These are phyloP conservation scores for Corvus cornix DNA, from an alignment of 2,113 vertebrate species.

Conservation along the genomic window DNA sequence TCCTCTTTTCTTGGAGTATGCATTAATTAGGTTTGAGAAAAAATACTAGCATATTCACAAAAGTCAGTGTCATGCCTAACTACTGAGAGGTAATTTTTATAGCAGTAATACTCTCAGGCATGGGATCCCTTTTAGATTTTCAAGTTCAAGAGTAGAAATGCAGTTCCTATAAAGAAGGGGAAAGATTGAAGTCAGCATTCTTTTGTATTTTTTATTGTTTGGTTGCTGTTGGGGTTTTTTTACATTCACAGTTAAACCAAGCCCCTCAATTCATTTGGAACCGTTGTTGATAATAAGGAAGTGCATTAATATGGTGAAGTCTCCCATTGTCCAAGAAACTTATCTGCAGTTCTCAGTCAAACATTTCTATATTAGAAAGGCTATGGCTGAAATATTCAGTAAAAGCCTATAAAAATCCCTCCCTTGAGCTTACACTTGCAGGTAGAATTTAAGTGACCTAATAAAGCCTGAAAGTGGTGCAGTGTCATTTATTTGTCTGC, in stretches of 20 bases:
- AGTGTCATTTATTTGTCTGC: slow-evolving; percentile 63
- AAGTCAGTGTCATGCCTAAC: neutral
- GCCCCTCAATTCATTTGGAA: neutral
- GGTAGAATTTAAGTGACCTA: slow-evolving; percentile 46
- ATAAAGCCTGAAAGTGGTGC: slow-evolving; percentile 39
- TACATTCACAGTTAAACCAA: neutral
- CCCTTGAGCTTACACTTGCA: neutral
- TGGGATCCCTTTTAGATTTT: neutral
- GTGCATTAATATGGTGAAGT: neutral
- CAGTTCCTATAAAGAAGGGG: neutral
- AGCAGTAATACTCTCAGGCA: neutral
- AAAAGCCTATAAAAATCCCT: slow-evolving; percentile 9
- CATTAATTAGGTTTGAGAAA: neutral
- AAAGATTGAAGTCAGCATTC: neutral
- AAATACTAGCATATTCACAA: neutral
- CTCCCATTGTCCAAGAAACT: neutral
- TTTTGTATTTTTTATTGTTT: neutral
- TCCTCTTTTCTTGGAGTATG: neutral
- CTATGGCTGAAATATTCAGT: neutral
- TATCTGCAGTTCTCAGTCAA: neutral
- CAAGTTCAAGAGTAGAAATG: neutral
- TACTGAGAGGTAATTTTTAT: neutral
- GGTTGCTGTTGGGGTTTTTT: neutral
- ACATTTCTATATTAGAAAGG: neutral
- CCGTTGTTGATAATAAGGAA: neutral